These are phyloP conservation scores for Onthophagus sagittarius DNA, from an alignment of 2,888 invertebrate species.

Conservation along the genomic window DNA sequence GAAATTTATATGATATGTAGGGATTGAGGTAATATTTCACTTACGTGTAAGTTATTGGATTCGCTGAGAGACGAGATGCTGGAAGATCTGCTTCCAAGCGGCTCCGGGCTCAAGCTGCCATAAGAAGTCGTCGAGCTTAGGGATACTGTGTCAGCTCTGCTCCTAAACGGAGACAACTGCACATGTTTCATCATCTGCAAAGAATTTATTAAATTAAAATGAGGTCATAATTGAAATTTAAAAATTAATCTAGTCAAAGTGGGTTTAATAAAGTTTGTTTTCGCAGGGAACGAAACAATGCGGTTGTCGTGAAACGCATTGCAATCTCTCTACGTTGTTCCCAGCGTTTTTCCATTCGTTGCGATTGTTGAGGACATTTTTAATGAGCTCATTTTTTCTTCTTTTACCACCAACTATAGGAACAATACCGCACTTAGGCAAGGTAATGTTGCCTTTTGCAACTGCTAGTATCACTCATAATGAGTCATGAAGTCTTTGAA, in stretches of 20 bases:
- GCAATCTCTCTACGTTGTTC: background rate
- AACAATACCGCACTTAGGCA: background rate
- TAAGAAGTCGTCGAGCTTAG: conserved; percentile 71
- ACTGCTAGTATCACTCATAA: background rate
- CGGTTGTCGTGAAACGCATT: background rate
- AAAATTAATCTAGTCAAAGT: background rate
- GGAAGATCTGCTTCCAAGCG: conserved; percentile 65
- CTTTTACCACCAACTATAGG: background rate
- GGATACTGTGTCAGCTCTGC: conserved; percentile 79
- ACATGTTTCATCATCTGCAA: conserved; percentile 85
- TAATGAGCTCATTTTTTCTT: background rate
- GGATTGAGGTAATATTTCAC: conserved; percentile 16
- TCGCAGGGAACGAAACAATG: background rate
- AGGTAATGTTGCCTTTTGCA: background rate
- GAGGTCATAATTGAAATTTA: background rate
- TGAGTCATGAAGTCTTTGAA: background rate
- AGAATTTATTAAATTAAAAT: conserved; percentile 24
- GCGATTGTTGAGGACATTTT: background rate
- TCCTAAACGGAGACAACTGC: conserved; percentile 82
- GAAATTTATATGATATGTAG: background rate
- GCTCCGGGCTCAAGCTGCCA: conserved; percentile 70
- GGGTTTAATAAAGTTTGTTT: background rate
- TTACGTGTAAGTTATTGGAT: conserved; percentile 49
- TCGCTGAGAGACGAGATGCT: conserved; percentile 62
- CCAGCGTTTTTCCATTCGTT: background rate